phyloP scores from a whole-genome alignment of 2,888 invertebrate genomes.

The Slavum lentiscoides region DNA sequence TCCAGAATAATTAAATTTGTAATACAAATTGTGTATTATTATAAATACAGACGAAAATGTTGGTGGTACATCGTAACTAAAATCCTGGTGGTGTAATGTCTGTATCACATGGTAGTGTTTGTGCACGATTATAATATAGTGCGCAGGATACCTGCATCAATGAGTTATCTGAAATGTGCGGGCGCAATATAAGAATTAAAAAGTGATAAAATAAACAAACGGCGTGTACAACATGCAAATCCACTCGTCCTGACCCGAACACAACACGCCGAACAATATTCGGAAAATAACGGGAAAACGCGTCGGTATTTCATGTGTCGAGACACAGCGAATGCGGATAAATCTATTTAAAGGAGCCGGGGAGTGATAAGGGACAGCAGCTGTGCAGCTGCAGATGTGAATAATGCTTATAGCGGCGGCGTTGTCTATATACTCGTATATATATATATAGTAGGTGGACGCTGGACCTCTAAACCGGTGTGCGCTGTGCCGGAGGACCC shows the following conservation, averaged over 20 bases:
- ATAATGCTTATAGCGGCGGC: constrained; percentile 22
- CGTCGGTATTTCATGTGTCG: no score
- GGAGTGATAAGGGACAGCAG: constrained; percentile 43
- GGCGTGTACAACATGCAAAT: not conserved
- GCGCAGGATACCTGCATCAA: no score
- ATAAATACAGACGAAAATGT: no score
- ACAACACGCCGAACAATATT: not conserved
- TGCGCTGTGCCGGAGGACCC: not conserved
- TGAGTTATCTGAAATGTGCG: no score
- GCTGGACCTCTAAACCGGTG: not conserved
- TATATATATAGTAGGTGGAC: no score
- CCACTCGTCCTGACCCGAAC: not conserved
- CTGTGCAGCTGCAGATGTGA: constrained; percentile 30
- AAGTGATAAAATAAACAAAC: not conserved
- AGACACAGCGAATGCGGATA: constrained; percentile 3
- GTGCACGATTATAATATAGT: no score
- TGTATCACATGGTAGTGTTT: no score
- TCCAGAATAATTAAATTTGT: no score
- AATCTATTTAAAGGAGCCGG: constrained; percentile 31
- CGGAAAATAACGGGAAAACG: not conserved
- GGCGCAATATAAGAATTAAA: not conserved
- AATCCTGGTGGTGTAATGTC: no score
- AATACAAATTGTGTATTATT: no score
- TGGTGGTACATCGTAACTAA: no score
- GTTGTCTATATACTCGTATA: not conserved